A percentile compares a stretch with the other conserved stretches of the same genome.
phyloP scores from a whole-genome alignment of 2,888 invertebrate genomes.

The Cheilosia impressa region DNA sequence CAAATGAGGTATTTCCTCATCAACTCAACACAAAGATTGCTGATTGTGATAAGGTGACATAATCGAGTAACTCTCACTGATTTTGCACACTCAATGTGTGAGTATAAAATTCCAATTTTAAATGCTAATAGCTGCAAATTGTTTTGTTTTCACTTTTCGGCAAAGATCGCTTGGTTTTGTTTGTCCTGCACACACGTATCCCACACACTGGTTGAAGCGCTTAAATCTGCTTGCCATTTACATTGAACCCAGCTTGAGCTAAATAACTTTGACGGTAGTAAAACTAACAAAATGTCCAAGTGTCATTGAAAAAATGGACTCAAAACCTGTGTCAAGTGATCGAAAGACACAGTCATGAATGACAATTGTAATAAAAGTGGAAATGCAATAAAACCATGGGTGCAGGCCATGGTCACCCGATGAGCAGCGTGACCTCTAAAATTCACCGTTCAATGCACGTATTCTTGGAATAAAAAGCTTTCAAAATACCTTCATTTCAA shows the following conservation, averaged over 20 bases:
- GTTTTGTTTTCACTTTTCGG: slow-evolving; percentile 26
- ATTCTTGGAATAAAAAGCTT: slow-evolving; percentile 17
- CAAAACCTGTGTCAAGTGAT: slow-evolving; percentile 17
- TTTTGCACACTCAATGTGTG: not conserved
- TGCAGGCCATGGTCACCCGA: slow-evolving; percentile 25
- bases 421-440: slow-evolving; percentile 43
- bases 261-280: not conserved
- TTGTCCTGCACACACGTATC: not conserved
- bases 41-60: slow-evolving; percentile 1
- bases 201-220: no score
- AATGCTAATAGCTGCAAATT: slow-evolving; percentile 6
- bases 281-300: not conserved
- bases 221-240: not conserved
- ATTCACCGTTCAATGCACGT: slow-evolving; percentile 63
- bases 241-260: slow-evolving; percentile 12
- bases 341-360: not conserved
- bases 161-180: not conserved
- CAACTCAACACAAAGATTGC: not conserved
- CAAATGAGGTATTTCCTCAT: slow-evolving; percentile 17
- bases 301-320: slow-evolving; percentile 24
- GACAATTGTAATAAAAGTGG: not conserved
- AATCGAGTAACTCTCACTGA: slow-evolving; percentile 8
- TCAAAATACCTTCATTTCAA: slow-evolving; percentile 58
- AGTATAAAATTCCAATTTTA: slow-evolving; percentile 7
- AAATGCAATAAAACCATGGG: slow-evolving; percentile 27